Conservation (phyloP, 2,113 vertebrate genomes). For the Datnioides undecimradiatus region DNA sequence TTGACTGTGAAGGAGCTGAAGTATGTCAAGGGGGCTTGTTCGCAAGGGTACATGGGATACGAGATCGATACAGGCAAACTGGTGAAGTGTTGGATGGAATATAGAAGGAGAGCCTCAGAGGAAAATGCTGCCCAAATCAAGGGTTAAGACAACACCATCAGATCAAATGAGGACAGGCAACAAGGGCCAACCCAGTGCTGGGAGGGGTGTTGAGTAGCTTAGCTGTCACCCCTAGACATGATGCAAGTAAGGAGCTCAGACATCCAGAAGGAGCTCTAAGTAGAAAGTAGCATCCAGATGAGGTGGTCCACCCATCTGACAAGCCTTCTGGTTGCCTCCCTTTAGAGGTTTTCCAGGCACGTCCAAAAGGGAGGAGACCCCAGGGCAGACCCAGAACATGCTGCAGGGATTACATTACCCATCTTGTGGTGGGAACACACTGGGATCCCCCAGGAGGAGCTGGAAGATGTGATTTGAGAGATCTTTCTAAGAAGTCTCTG, state of each 20-base stretch:
- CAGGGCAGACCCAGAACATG: conserved; percentile 6
- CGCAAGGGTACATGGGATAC: background rate
- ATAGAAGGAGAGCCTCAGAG: too few species aligned
- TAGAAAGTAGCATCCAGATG: background rate
- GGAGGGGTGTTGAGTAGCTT: too few species aligned
- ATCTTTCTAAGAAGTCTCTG: background rate
- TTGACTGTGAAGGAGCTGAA: background rate
- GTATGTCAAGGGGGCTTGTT: background rate
- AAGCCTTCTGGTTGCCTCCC: background rate
- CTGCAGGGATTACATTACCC: background rate
- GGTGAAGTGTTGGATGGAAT: background rate
- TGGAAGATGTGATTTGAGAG: background rate
- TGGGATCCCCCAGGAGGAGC: background rate
- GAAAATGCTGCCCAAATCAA: background rate
- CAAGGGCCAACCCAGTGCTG: background rate
- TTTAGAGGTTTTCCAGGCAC: background rate
- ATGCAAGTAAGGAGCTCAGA: background rate
- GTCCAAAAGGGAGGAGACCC: conserved; percentile 2
- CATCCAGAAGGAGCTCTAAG: background rate
- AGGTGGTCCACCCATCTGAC: conserved; percentile 19
- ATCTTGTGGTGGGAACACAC: background rate
- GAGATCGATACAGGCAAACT: background rate
- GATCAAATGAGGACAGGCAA: background rate
- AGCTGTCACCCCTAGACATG: background rate
- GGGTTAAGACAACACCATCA: background rate